phyloP scores from a whole-genome alignment of 2,888 invertebrate genomes.

The Ptilodon capucinus region DNA sequence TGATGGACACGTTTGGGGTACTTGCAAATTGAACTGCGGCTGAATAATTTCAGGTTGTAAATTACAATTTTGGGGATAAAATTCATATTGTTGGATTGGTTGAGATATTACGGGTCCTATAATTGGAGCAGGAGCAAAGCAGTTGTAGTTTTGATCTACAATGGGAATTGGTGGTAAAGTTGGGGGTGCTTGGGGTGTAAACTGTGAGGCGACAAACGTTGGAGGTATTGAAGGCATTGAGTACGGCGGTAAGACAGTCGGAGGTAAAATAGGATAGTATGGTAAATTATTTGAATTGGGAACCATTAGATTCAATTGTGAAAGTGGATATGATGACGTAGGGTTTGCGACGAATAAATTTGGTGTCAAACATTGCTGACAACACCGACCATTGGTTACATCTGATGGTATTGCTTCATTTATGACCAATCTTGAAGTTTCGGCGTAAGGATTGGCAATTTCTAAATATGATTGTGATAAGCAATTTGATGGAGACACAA shows the following conservation, averaged over 20 bases:
- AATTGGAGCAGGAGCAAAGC: neutral
- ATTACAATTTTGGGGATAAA: neutral
- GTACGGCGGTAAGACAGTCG: neutral
- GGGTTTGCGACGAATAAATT: conserved; percentile 8
- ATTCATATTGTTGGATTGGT: neutral
- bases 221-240: neutral
- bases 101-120: neutral
- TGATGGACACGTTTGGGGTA: conserved; percentile 7
- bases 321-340: neutral
- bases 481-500: no score
- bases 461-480: neutral
- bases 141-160: neutral
- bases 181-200: neutral
- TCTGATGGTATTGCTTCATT: conserved; percentile 9
- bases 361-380: conserved; percentile 4
- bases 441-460: neutral
- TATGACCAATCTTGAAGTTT: neutral
- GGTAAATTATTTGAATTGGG: neutral
- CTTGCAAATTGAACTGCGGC: conserved; percentile 10
- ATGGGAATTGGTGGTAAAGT: neutral
- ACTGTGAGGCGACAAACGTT: neutral
- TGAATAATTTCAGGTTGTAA: conserved; percentile 7
- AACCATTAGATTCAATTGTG: neutral
- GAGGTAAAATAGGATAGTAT: neutral
- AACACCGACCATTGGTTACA: neutral